phyloP scores from a whole-genome alignment of 53 echinoderm and acorn worm species.

The Actinopyga echinites region DNA sequence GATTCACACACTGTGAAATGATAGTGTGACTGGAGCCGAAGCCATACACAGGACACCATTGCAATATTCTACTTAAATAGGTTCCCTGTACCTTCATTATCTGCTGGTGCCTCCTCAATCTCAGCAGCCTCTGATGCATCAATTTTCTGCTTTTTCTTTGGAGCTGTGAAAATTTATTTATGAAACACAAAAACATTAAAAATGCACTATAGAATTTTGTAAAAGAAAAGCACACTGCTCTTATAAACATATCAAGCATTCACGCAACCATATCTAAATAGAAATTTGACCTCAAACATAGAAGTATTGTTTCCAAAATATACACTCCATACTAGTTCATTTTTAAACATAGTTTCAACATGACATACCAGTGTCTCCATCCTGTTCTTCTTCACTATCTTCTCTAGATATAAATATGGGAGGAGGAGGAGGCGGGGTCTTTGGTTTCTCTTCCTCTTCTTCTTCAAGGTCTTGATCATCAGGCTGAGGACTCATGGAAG shows the following conservation, averaged over 20 bases:
- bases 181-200: not conserved
- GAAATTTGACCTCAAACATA: not conserved
- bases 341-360: too few relatives aligned
- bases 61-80: too few relatives aligned
- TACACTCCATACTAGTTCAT: not conserved
- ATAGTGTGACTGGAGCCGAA: too few relatives aligned
- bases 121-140: constrained; percentile 14
- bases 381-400: constrained; percentile 47
- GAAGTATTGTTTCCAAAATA: not conserved
- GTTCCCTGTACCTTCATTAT: not conserved
- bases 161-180: not conserved
- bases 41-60: too few relatives aligned
- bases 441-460: constrained; percentile 23
- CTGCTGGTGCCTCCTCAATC: not conserved
- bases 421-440: constrained; percentile 57
- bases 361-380: not conserved
- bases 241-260: too few relatives aligned
- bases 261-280: too few relatives aligned
- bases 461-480: constrained; percentile 40
- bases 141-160: constrained; percentile 20
- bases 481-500: constrained; percentile 29
- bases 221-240: too few relatives aligned
- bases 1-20: too few relatives aligned
- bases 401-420: constrained; percentile 79
- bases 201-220: too few relatives aligned